phyloP scores from a whole-genome alignment of 2,113 vertebrate genomes.

The Xiphophorus maculatus region DNA sequence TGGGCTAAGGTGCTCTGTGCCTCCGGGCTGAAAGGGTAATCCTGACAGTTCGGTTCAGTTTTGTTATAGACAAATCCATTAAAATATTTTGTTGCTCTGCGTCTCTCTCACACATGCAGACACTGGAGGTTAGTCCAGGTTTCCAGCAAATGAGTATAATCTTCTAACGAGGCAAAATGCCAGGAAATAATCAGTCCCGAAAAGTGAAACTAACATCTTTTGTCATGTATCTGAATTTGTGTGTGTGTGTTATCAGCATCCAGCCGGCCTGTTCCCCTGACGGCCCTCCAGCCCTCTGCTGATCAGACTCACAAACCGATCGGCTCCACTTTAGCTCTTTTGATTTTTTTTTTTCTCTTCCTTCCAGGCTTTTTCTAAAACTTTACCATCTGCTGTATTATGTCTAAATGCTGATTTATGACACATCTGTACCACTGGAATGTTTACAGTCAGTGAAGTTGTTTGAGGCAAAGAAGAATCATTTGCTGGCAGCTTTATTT shows the following conservation, averaged over 20 bases:
- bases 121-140: not conserved
- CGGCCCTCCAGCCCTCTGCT: constrained; percentile 24
- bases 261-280: constrained; percentile 28
- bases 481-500: not conserved
- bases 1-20: not conserved
- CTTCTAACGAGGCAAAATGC: not conserved
- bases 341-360: not conserved
- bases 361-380: not conserved
- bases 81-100: not conserved
- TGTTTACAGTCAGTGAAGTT: too few species aligned
- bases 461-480: too few species aligned
- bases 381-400: not conserved
- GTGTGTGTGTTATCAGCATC: constrained; percentile 22
- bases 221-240: not conserved
- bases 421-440: not conserved
- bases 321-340: not conserved
- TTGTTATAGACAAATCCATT: constrained; percentile 17
- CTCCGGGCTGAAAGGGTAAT: constrained; percentile 57
- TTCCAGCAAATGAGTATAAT: not conserved
- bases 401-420: not conserved
- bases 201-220: not conserved
- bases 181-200: not conserved
- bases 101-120: not conserved
- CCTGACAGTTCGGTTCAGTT: constrained; percentile 59
- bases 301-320: constrained; percentile 4